These are phyloP conservation scores for Martes martes DNA, from an alignment of 2,113 vertebrate genomes.

Conservation along the genomic window DNA sequence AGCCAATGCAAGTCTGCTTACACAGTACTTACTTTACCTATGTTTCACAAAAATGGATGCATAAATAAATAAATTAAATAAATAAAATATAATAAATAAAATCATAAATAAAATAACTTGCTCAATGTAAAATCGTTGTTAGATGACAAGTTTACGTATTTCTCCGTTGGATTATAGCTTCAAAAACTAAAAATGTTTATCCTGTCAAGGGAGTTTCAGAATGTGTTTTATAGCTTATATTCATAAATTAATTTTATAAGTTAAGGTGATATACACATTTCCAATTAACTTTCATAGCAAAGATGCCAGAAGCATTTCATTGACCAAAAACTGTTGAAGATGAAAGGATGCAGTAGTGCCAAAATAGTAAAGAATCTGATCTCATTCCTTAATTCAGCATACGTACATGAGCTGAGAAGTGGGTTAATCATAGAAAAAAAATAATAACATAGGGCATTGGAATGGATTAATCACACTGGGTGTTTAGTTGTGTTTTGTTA, in stretches of 20 bases:
- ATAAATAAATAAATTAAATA: background rate
- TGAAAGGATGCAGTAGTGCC: constrained; percentile 45
- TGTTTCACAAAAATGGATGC: background rate
- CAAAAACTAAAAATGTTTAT: background rate
- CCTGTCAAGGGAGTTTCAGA: background rate
- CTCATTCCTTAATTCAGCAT: constrained; percentile 58
- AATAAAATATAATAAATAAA: background rate
- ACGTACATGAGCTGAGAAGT: background rate
- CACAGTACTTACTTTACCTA: background rate
- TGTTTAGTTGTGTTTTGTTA: constrained; percentile 51
- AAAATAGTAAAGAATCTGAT: constrained; percentile 66
- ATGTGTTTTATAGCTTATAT: background rate
- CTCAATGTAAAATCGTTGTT: background rate
- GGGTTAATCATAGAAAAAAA: constrained; percentile 35
- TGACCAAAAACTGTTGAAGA: constrained; percentile 57
- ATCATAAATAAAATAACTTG: background rate
- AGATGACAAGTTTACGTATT: background rate
- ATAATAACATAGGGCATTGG: constrained; percentile 61
- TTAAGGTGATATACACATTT: background rate
- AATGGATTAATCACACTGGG: constrained; percentile 43
- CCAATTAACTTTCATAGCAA: background rate
- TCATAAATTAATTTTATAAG: background rate
- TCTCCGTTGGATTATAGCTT: background rate
- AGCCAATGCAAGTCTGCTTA: background rate
- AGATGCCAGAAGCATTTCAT: constrained; percentile 42